phyloP scores from a whole-genome alignment of 2,888 invertebrate genomes.

The Axea sp. region DNA sequence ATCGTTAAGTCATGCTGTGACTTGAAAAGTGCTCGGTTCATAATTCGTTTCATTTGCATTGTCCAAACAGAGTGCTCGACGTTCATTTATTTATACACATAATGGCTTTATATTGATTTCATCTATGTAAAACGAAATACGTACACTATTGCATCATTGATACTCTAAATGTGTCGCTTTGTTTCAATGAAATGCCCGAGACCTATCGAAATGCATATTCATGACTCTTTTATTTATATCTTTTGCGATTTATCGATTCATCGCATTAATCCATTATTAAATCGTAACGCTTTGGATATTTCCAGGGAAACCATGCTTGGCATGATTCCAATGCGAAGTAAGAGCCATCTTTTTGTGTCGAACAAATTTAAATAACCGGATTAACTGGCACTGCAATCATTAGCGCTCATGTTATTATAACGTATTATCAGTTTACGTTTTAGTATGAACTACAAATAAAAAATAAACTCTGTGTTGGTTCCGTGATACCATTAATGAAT shows the following conservation, averaged over 20 bases:
- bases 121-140: slow-evolving; percentile 52
- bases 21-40: slow-evolving; percentile 23
- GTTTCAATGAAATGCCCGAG: slow-evolving; percentile 40
- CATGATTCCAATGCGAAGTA: slow-evolving; percentile 43
- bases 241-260: slow-evolving; percentile 53
- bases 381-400: slow-evolving; percentile 44
- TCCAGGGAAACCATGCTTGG: slow-evolving; percentile 38
- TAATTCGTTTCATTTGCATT: slow-evolving; percentile 39
- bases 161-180: slow-evolving; percentile 47
- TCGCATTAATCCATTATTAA: slow-evolving; percentile 58
- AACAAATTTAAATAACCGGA: slow-evolving; percentile 51
- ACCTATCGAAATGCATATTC: slow-evolving; percentile 58
- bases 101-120: slow-evolving; percentile 57
- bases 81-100: slow-evolving; percentile 44
- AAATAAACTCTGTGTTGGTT: too few relatives aligned
- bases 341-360: slow-evolving; percentile 29
- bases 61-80: slow-evolving; percentile 30
- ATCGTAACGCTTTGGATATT: slow-evolving; percentile 48
- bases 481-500: too few relatives aligned
- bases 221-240: slow-evolving; percentile 56
- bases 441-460: background rate
- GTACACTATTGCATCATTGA: slow-evolving; percentile 39
- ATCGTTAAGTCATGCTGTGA: slow-evolving; percentile 33
- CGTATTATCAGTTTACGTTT: slow-evolving; percentile 23
- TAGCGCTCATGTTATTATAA: slow-evolving; percentile 36